phyloP scores from a whole-genome alignment of 2,888 invertebrate genomes.

The Dryobota labecula region DNA sequence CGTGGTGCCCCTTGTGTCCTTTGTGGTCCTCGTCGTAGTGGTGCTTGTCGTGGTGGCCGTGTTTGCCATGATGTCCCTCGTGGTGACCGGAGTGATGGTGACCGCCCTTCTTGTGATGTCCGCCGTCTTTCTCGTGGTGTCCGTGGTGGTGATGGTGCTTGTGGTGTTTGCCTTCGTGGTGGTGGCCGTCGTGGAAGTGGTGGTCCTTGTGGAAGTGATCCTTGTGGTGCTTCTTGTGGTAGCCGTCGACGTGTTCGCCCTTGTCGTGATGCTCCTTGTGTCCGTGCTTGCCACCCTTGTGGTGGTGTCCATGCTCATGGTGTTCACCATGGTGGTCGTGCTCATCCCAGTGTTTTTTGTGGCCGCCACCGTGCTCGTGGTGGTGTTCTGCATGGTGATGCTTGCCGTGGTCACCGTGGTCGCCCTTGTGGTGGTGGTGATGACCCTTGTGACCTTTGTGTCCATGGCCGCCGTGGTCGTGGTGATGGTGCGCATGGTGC shows the following conservation, averaged over 20 bases:
- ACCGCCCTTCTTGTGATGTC: conserved; percentile 95
- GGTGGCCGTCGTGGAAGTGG: conserved; percentile 96
- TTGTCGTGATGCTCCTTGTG: conserved; percentile 96
- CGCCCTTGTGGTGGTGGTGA: conserved; percentile 94
- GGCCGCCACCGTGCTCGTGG: conserved; percentile 94
- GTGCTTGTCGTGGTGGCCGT: conserved; percentile 95
- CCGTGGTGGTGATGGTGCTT: conserved; percentile 94
- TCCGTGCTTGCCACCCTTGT: conserved; percentile 95
- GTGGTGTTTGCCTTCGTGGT: conserved; percentile 95
- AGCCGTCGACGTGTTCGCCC: conserved; percentile 95
- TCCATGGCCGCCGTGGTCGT: conserved; percentile 93
- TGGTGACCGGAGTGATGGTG: conserved; percentile 94
- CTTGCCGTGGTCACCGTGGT: conserved; percentile 93
- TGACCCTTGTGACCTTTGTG: conserved; percentile 94
- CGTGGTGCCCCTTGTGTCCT: conserved; percentile 94
- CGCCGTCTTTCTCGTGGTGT: conserved; percentile 93
- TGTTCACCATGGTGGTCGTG: conserved; percentile 93
- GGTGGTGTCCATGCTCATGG: conserved; percentile 94
- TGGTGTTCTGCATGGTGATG: conserved; percentile 87
- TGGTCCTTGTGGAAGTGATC: conserved; percentile 97
- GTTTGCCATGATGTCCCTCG: conserved; percentile 94
- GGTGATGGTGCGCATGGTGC: conserved; percentile 92
- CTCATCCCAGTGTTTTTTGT: conserved; percentile 93
- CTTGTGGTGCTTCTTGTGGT: conserved; percentile 96
- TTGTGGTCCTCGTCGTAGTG: conserved; percentile 95